Evolutionary conservation across 2,888 invertebrate genomes (phyloP).

Genomic region (Lasioglossum malachurum): DNA sequence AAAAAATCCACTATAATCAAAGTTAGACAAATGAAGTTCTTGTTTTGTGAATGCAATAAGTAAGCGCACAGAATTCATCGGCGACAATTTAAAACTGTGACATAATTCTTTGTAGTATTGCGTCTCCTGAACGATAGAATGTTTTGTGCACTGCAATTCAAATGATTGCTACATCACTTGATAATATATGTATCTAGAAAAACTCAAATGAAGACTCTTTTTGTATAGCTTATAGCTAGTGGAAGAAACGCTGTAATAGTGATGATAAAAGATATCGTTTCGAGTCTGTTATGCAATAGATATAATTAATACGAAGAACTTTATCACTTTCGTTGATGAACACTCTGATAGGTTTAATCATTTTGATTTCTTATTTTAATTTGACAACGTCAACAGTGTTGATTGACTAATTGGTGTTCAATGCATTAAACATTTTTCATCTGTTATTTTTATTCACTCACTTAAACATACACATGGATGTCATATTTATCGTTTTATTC

Average conservation of each 20-base stretch:
- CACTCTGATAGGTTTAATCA: neutral
- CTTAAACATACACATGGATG: neutral
- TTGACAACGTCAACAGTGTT: neutral
- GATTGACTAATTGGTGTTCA: conserved; percentile 3
- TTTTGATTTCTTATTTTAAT: neutral
- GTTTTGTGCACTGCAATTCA: neutral
- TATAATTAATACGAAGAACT: neutral
- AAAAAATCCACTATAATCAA: neutral
- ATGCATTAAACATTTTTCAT: neutral
- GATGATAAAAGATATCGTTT: neutral
- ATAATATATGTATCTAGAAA: neutral
- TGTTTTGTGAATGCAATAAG: neutral
- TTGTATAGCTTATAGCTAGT: neutral
- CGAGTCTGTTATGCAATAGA: neutral
- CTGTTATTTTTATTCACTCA: neutral
- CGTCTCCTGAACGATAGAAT: neutral
- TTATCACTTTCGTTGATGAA: neutral
- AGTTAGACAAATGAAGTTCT: neutral
- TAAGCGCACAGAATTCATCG: neutral
- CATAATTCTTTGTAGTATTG: neutral
- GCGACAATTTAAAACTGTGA: neutral
- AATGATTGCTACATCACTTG: neutral
- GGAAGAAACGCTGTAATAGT: neutral
- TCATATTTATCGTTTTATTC: neutral
- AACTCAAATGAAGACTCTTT: neutral